Conservation (phyloP, 2,888 invertebrate species). For the Ormyrus labotus region DNA sequence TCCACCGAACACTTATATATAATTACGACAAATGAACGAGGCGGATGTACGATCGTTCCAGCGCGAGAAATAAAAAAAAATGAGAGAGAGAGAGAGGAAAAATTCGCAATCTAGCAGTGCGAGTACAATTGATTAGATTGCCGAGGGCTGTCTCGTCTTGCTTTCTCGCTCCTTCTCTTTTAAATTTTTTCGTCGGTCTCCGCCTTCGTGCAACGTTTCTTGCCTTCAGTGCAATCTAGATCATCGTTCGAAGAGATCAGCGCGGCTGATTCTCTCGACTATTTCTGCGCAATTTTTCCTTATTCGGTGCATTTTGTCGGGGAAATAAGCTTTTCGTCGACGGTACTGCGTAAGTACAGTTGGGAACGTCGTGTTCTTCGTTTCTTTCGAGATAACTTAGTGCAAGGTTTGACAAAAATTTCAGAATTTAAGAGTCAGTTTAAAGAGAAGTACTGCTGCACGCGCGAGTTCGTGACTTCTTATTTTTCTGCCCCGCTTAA, state of each 20-base stretch:
- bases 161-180: constrained; percentile 23
- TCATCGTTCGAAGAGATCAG: constrained; percentile 15
- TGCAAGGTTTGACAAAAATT: neutral
- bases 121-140: constrained; percentile 56
- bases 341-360: too few species aligned
- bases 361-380: neutral
- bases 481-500: neutral
- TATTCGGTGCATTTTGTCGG: neutral
- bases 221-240: constrained; percentile 29
- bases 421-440: neutral
- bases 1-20: too few species aligned
- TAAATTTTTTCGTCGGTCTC: neutral
- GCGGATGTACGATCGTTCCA: too few species aligned
- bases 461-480: neutral
- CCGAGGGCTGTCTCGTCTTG: constrained; percentile 27
- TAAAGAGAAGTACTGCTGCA: neutral
- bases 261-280: neutral
- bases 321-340: neutral
- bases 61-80: neutral
- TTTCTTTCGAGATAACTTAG: neutral
- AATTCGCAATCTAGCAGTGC: constrained; percentile 4
- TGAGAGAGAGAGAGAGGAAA: constrained; percentile 20
- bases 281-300: neutral
- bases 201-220: too few species aligned
- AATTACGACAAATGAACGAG: too few species aligned